Evolutionary conservation across 2,797 vertebrate species (phyloP).

Genomic region (Muscicapa striata): DNA sequence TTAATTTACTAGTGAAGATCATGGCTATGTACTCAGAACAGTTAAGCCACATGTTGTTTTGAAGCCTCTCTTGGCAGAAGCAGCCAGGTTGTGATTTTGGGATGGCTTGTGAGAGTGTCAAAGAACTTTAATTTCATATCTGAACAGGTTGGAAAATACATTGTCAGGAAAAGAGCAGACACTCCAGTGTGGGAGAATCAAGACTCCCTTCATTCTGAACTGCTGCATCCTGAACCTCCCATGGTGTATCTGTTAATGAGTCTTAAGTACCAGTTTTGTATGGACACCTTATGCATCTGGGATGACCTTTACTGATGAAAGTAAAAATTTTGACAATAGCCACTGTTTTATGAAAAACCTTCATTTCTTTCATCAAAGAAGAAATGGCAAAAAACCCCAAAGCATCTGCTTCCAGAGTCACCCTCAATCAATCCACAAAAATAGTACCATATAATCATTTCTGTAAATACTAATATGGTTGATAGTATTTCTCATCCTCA

Average conservation of each 20-base stretch:
- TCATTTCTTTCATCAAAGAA: neutral
- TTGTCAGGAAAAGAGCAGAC: neutral
- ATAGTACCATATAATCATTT: neutral
- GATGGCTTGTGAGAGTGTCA: neutral
- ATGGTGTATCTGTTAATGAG: neutral
- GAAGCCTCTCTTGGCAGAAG: neutral
- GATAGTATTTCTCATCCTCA: neutral
- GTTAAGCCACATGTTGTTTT: neutral
- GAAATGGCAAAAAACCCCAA: neutral
- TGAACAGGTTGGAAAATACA: neutral
- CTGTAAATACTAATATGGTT: slow-evolving; percentile 13
- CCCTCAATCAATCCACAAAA: neutral
- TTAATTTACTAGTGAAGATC: neutral
- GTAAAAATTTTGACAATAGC: neutral
- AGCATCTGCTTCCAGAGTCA: neutral
- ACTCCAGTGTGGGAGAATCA: neutral
- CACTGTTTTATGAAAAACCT: neutral
- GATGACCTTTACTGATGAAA: neutral
- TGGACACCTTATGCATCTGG: neutral
- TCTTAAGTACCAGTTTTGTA: neutral
- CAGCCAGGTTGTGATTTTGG: neutral
- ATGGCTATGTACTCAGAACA: neutral
- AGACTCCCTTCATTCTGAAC: neutral
- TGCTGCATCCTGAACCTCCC: neutral
- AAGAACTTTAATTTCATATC: neutral